These are phyloP conservation scores for Columba livia DNA, from an alignment of 2,113 vertebrate species.

Conservation along the genomic window DNA sequence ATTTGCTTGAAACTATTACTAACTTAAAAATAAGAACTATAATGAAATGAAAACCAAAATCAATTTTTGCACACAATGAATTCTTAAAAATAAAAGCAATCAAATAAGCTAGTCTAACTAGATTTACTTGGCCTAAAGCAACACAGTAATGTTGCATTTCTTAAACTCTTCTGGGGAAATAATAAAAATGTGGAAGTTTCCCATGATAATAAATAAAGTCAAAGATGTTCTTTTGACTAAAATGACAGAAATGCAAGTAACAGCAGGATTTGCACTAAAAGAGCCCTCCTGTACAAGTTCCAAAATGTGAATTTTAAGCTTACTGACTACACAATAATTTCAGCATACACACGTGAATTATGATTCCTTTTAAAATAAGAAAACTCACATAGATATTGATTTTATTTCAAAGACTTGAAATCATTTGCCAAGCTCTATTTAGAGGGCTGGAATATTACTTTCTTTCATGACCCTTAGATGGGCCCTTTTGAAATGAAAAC, in stretches of 20 bases:
- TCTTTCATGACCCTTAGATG: not conserved
- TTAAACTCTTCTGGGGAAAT: not conserved
- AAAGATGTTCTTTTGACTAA: not conserved
- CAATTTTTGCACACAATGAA: not conserved
- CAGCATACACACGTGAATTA: not conserved
- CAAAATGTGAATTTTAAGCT: not conserved
- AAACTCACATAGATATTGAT: not conserved
- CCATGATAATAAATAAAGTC: not conserved
- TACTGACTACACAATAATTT: not conserved
- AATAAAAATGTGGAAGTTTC: not conserved
- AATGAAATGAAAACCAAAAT: not conserved
- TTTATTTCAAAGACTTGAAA: not conserved
- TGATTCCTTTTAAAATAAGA: not conserved
- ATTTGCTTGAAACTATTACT: not conserved
- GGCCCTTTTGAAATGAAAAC: not conserved
- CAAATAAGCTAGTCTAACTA: not conserved
- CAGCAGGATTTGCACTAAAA: not conserved
- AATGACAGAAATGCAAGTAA: not conserved
- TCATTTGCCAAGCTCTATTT: not conserved
- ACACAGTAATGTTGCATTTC: not conserved
- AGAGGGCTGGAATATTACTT: not conserved
- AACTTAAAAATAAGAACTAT: not conserved
- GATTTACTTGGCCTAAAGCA: not conserved
- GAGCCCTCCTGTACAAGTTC: not conserved
- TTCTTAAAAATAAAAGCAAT: not conserved